Conservation (phyloP, 37 sponge, comb jelly and placozoan genomes). For the Halisarca cf. caerulea region DNA sequence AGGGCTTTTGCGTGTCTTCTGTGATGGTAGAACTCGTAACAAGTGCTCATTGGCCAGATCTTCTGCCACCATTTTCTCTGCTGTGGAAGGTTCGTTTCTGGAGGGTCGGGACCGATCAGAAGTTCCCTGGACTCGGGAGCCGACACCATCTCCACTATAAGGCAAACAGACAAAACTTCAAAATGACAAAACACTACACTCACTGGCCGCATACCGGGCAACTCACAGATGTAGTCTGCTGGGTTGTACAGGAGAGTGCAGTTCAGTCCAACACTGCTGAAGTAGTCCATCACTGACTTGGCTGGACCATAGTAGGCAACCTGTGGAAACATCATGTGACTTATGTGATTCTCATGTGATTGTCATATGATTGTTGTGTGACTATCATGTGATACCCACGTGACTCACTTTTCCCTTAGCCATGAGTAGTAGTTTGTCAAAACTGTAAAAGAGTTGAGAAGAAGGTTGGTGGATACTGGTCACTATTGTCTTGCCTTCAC, state of each 20-base stretch:
- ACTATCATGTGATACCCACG: no score
- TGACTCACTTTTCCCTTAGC: constrained; percentile 62
- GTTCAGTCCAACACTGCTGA: constrained; percentile 50
- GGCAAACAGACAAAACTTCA: neutral
- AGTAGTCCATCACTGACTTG: constrained; percentile 45
- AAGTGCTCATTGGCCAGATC: neutral
- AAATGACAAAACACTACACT: no score
- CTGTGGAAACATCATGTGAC: no score
- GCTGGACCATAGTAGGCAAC: constrained; percentile 78
- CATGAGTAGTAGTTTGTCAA: constrained; percentile 73
- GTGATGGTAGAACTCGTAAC: neutral
- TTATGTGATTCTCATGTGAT: no score
- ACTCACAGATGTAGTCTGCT: constrained; percentile 79
- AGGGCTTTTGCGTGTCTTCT: no score
- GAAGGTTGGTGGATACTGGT: constrained; percentile 87
- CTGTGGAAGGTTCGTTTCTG: neutral
- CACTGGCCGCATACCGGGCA: no score
- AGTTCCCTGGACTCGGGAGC: constrained; percentile 33
- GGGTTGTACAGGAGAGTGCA: constrained; percentile 84
- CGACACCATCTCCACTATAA: constrained; percentile 72
- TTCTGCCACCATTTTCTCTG: neutral
- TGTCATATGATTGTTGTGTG: no score
- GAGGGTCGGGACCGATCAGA: constrained; percentile 61
- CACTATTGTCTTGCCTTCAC: constrained; percentile 54
- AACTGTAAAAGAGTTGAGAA: constrained; percentile 76